Percentiles rank a stretch among this genome's conserved stretches.
Evolutionary conservation across 2,113 vertebrate species (phyloP).

Genomic region (Eclectus roratus): DNA sequence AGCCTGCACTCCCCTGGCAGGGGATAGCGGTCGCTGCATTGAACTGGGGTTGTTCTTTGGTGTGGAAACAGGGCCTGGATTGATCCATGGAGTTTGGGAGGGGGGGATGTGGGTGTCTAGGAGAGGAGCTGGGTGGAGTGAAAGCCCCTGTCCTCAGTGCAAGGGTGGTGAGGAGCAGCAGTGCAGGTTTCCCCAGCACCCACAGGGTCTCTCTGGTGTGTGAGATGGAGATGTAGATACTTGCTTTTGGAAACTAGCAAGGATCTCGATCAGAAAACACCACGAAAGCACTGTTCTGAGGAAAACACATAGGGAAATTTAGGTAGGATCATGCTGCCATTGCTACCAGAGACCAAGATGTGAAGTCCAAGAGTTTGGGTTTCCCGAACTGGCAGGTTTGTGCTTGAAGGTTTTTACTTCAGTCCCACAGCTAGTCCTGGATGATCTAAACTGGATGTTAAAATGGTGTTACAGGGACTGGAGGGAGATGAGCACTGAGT

Average conservation of each 20-base stretch:
- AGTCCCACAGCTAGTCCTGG: not conserved
- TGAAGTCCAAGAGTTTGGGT: not conserved
- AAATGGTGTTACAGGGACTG: not conserved
- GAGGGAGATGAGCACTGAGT: not conserved
- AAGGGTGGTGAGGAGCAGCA: not conserved
- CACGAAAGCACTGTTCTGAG: not conserved
- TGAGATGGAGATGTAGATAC: not conserved
- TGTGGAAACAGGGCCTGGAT: not conserved
- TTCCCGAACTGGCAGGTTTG: not conserved
- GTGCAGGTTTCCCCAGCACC: not conserved
- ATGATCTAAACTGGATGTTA: not conserved
- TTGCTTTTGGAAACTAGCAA: not conserved
- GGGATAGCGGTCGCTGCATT: fast-evolving
- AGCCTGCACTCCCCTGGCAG: not conserved
- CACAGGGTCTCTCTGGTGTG: not conserved
- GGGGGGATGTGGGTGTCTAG: not conserved
- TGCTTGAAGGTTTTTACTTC: not conserved
- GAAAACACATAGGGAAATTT: not conserved
- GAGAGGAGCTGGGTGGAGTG: not conserved
- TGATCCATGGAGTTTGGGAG: not conserved
- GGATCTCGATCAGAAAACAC: not conserved
- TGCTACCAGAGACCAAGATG: not conserved
- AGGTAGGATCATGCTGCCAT: not conserved
- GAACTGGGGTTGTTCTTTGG: not conserved
- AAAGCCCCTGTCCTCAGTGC: not conserved